Percentiles rank a stretch among this genome's conserved stretches.
Evolutionary conservation across 1,140 invertebrate species (phyloP).

Genomic region (Caenorhabditis remanei): DNA sequence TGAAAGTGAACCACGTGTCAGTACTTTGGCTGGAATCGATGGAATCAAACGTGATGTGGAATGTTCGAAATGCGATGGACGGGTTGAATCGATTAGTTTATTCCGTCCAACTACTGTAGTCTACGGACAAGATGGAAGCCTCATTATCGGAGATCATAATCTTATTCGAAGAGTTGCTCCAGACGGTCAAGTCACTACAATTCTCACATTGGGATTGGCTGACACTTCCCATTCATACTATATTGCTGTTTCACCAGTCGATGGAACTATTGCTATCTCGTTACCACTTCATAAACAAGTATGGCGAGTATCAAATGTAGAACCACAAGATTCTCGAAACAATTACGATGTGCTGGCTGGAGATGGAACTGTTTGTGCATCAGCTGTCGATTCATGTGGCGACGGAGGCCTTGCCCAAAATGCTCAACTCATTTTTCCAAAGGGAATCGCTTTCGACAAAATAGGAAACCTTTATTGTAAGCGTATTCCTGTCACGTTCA

Average conservation of each 20-base stretch:
- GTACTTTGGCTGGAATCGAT: constrained; percentile 23
- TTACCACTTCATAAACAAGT: constrained; percentile 64
- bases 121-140: constrained; percentile 89
- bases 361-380: constrained; percentile 88
- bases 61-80: constrained; percentile 59
- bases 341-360: constrained; percentile 84
- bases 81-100: constrained; percentile 83
- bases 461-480: constrained; percentile 63
- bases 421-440: constrained; percentile 93
- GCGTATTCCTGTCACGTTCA: background rate
- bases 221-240: constrained; percentile 68
- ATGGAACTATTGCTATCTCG: constrained; percentile 65
- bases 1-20: constrained; percentile 67
- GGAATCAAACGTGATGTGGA: constrained; percentile 54
- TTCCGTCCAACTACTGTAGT: constrained; percentile 91
- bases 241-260: constrained; percentile 65
- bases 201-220: constrained; percentile 61
- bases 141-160: constrained; percentile 96
- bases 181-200: constrained; percentile 82
- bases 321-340: constrained; percentile 58
- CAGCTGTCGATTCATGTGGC: constrained; percentile 85
- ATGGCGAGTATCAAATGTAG: constrained; percentile 46
- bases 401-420: constrained; percentile 91
- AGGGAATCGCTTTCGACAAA: constrained; percentile 82
- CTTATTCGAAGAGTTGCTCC: constrained; percentile 90